Conservation (phyloP, 2,888 invertebrate species). For the Eilema sororculum region DNA sequence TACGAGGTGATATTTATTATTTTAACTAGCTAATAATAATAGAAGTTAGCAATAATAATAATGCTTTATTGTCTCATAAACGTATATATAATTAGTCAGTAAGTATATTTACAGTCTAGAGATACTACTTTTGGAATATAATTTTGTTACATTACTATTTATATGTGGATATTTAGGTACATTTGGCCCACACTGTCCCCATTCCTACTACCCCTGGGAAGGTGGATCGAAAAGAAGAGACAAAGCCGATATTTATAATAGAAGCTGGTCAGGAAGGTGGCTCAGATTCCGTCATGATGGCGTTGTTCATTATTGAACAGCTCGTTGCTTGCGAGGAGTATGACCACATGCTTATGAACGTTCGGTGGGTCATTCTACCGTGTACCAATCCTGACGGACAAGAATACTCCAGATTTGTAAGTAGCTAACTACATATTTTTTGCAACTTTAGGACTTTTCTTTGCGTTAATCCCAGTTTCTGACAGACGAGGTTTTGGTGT, state of each 20-base stretch:
- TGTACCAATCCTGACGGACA: constrained; percentile 76
- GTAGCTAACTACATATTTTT: constrained; percentile 23
- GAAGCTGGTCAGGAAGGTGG: constrained; percentile 78
- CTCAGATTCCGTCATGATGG: constrained; percentile 63
- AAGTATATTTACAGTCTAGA: too few species aligned
- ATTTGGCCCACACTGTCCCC: constrained; percentile 8
- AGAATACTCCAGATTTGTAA: constrained; percentile 72
- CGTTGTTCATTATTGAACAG: constrained; percentile 72
- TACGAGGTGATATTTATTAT: constrained; percentile 66
- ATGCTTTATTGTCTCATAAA: too few species aligned
- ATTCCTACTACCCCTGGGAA: neutral
- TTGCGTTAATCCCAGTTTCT: too few species aligned
- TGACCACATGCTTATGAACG: constrained; percentile 61
- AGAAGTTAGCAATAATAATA: too few species aligned
- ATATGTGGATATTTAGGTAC: constrained; percentile 15
- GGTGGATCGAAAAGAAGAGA: constrained; percentile 14
- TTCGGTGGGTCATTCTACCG: constrained; percentile 75
- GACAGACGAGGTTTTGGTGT: too few species aligned
- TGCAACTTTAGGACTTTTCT: neutral
- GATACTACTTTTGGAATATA: too few species aligned
- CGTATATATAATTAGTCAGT: too few species aligned
- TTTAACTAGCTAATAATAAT: neutral
- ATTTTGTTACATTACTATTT: neutral
- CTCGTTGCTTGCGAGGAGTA: constrained; percentile 74
- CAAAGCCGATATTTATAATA: constrained; percentile 69